Evolutionary conservation across 1,140 invertebrate genomes (phyloP), one percentile per base, ranked within the genome.

Genomic region (Drosophila tani): DNA sequence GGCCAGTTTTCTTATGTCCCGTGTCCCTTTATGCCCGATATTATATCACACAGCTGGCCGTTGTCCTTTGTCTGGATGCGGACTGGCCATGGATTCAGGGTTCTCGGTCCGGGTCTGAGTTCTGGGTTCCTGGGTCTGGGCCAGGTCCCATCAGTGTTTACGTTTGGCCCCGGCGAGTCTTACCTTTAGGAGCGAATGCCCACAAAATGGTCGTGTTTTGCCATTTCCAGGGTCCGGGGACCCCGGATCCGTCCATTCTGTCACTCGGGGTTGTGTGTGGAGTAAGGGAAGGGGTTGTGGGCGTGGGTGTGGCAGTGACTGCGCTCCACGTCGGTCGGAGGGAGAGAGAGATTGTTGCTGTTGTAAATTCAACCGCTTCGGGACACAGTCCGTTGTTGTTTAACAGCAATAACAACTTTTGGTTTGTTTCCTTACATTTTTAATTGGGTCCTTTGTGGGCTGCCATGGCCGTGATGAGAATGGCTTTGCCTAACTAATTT

Each of bases 361-460:
- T 85, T 91, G 85, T 90, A 86, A 82, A 85, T 90, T 90, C 75
- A 90, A 90, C 86, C 86, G 85, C 85, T 90, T 90, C 86, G 85
- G 85, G 85, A 91, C 85, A 90, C 86, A 82, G 69, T 90, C 78
- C 85, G 85, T 90, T 90, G 85, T 91, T 90, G 82, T 90, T 90
- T 79, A 85, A 88, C 85, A 88, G 85, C 85, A 88, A 90, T 88
- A 88, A 88, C 85, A 88, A 90, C 85, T 88, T 88, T 88, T 88
- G 85, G 85, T 88, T 88, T 88, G 85, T 88, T 88, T 88, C 85
- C 85, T 91, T 86, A 91, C 86, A 91, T 91, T 91, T 91, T 86
- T 91, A 91, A 91, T 91, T 91, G 86, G 86, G 86, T 91, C 86
- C 86, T 91, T 91, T 91, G 86, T 91, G 86, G 83, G 64, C 74